Evolutionary conservation across 2,888 invertebrate species (phyloP), one percentile per base, ranked within the genome.

Genomic region (Hedychridium roseum): DNA sequence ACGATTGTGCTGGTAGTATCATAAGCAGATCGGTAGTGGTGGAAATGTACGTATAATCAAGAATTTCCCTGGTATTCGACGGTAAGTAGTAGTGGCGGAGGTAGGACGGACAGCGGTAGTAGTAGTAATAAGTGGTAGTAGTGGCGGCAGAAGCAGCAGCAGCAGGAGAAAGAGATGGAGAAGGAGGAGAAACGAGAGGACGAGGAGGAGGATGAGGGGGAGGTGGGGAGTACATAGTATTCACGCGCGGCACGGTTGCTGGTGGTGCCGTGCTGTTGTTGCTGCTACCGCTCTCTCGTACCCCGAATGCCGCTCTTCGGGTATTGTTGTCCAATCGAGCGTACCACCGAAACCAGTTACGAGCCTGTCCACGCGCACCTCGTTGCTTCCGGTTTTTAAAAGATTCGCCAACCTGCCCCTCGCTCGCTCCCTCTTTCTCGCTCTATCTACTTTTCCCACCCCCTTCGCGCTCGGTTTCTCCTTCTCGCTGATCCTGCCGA

Each of bases 241-340:
- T 52, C 36, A 12, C 42, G 50, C 31, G n/a, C 28, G 35, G 41
- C 30, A 18, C 23, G 15, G 40, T 41, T 41, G 46, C 15, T 46
- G 41, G 35, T 46, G 16, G 20, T 46, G 18, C 30, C 27, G 49
- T 52, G 62, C 57, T 55, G 42, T 40, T 44, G 50, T 50, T 20
- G 60, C 57, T 63, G 57, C 62, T 65, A 56, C 63, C 54, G 55
- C 57, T n/a, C n/a, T n/a, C n/a, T n/a, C n/a, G n/a, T n/a, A n/a
- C n/a, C n/a, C 60, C 54, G 47, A 55, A 56, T 52, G 54, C 50
- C 54, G 54, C 49, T 57, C 55, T 56, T 49, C 65, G 60, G 50
- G 70, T 65, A 68, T 68, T 62, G 64, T 64, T 60, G 54, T 50
- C 61, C 60, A 66, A 68, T 64, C 67, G 68, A 61, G 66, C 58